Evolutionary conservation across 2,888 invertebrate species (phyloP), one percentile per base, ranked within the genome.

Genomic region (Elgonia sp.): DNA sequence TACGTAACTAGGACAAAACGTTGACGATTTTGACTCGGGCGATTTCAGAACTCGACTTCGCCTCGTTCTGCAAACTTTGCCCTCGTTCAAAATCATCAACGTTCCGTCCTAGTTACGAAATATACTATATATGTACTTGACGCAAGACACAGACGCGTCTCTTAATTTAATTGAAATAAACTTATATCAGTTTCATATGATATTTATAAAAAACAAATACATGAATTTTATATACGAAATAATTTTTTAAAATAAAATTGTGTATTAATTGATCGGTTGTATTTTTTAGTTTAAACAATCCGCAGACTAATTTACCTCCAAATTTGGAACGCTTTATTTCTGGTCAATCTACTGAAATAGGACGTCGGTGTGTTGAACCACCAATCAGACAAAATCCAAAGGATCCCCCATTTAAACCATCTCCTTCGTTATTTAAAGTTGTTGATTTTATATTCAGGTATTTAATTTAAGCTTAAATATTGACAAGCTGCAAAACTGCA

Each of bases 331-430:
- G 96, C 0, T 96, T 96, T 93, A 95, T 97, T 89, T 93, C 96
- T 84, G 96, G 96, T 0, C 97, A 97, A 93, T 96, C 96, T 0
- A 95, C 95, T 69, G 97, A 97, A 94, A 96, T 97, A 84, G 96
- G 96, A 0, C 95, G 97, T 60, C 95, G 95, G 92, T 97, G 97
- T 94, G 96, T 97, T 0, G 96, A 97, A 92, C 96, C 97, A 6
- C 97, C 97, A 0, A 90, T 97, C 8, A 96, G 95, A 87, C 95
- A 95, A 80, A 95, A 95, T 85, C 92, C 93, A 50, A 95, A 95
- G 89, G 95, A 95, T 85, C 95, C 96, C 2, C 95, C 95, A 18
- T 97, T 97, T 93, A 94, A 95, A 84, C 96, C 96, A 0, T 95
- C 95, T 53, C 96, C 96, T 0, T 97, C 97, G 16, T 93, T 97